Conservation (phyloP, 2,888 invertebrate genomes). For the Drosophila phalerata region DNA sequence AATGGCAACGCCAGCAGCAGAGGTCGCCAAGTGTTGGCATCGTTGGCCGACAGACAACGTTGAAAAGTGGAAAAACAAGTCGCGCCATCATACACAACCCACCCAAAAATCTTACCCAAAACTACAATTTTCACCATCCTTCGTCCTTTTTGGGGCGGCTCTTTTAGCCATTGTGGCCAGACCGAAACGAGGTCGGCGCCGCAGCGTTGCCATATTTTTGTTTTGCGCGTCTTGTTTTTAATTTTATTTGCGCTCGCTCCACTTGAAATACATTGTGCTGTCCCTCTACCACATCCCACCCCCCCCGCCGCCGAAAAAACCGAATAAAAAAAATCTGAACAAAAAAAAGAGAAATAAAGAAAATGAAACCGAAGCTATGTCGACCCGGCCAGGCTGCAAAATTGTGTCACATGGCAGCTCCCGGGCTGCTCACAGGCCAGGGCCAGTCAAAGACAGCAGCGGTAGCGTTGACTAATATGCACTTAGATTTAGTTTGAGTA, state of each 20-base stretch:
- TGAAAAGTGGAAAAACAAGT: constrained; percentile 78
- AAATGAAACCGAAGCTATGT: constrained; percentile 8
- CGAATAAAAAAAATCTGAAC: no score
- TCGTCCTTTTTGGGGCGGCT: constrained; percentile 14
- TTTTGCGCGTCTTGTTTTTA: constrained; percentile 67
- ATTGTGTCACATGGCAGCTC: constrained; percentile 67
- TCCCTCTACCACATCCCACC: constrained; percentile 14
- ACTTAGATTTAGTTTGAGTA: constrained; percentile 63
- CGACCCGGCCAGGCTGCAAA: constrained; percentile 40
- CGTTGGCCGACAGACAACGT: constrained; percentile 46
- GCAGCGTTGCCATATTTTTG: constrained; percentile 78
- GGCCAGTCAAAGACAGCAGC: constrained; percentile 65
- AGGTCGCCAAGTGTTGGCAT: constrained; percentile 62
- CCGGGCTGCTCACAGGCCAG: constrained; percentile 63
- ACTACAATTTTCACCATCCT: not conserved
- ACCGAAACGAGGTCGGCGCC: constrained; percentile 76
- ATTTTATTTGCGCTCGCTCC: constrained; percentile 77
- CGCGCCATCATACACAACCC: constrained; percentile 45
- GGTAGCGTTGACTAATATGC: constrained; percentile 67
- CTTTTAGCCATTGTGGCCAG: constrained; percentile 60
- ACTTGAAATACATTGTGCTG: constrained; percentile 79
- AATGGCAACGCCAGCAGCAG: constrained; percentile 71
- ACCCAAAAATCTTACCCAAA: constrained; percentile 12
- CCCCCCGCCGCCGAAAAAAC: no score
- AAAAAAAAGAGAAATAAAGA: not conserved